Evolutionary conservation across 2,797 vertebrate species (phyloP), one percentile per base, ranked within the genome.

Genomic region (Hyperoplus lanceolatus): DNA sequence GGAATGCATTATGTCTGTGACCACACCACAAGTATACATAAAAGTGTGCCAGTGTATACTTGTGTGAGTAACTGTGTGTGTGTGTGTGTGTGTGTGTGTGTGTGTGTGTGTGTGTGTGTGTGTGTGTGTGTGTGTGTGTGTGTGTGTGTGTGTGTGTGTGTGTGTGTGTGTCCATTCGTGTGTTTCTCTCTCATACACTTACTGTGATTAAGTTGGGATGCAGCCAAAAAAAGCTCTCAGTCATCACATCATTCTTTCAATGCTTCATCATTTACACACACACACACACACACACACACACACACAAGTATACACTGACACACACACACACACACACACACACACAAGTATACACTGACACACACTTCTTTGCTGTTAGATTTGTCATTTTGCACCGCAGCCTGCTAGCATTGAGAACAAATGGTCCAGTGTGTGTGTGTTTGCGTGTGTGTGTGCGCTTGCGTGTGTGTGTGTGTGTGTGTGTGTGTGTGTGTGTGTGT

Each of bases 161-260:
- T 29, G 29, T 29, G 29, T 29, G 29, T 29, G 29, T 29, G 29
- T 29, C n/a, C n/a, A n/a, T n/a, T n/a, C n/a, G 29, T 29, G 29
- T 29, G 29, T 29, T 53, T 36, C 51, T 49, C 60, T 41, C 45
- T 41, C 50, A 16, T 75, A 45, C 69, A 87, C 90, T 87, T 84
- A 89, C 62, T 59, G 72, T 77, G 80, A 91, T 89, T 89, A 87
- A 58, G 64, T 84, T 71, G 81, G 85, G 82, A 79, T 53, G 42
- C 2, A 63, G 84, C 89, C 90, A 90, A 58, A 66, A 45, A 80
- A 69, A 86, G 65, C 73, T 85, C 75, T 81, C n/a, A 71, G 58
- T 69, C 4, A 63, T 69, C 73, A 54, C 67, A 65, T 67, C 50
- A 50, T 29, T 4, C 56, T 49, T 48, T 49, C 67, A 72, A 42